Evolutionary conservation across 2,888 invertebrate species (phyloP), one percentile per base, ranked within the genome.

Genomic region (Hirudinaria manillensis): DNA sequence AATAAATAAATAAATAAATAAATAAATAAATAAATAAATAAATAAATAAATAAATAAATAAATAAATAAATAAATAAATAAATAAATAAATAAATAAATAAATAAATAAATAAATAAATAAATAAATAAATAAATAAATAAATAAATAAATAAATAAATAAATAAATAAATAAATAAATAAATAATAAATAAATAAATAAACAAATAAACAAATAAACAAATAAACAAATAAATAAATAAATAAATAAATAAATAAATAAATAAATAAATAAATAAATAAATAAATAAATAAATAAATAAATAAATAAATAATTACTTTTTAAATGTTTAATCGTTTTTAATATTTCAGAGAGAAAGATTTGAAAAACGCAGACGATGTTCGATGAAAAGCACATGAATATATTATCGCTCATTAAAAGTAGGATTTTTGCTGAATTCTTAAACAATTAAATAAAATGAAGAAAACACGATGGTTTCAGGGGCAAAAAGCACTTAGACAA

Each of bases 101-200:
- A 24, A 65, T 65, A 65, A 24, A 65, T 65, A 24, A 24, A 65
- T 65, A 65, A 24, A 65, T 65, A 24, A 24, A 65, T 65, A 65
- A 24, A 65, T 65, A 24, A 24, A 65, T 65, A 65, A 24, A 65
- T 65, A 65, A 24, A 65, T 65, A 65, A 24, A 65, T 65, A 65
- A 24, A 65, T 65, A 65, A 24, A 65, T 65, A 65, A 24, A 65
- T 65, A 65, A 24, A 65, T 65, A 65, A 24, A 65, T 65, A 24
- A 34, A 34, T 24, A 32, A 10, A 68, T 68, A 24, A 34, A 68
- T 68, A 24, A 34, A 32, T 68, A 24, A 34, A 68, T 68, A 19
- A 3, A 68, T 68, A 24, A 34, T 34, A 24, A 34, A 68, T 68
- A 24, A n/a, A n/a, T n/a, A n/a, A n/a, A n/a, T n/a, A n/a, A n/a